These are phyloP conservation scores for Ctenosaura bakeri DNA, from an alignment of 2,797 vertebrate species.

Conservation along the genomic window DNA sequence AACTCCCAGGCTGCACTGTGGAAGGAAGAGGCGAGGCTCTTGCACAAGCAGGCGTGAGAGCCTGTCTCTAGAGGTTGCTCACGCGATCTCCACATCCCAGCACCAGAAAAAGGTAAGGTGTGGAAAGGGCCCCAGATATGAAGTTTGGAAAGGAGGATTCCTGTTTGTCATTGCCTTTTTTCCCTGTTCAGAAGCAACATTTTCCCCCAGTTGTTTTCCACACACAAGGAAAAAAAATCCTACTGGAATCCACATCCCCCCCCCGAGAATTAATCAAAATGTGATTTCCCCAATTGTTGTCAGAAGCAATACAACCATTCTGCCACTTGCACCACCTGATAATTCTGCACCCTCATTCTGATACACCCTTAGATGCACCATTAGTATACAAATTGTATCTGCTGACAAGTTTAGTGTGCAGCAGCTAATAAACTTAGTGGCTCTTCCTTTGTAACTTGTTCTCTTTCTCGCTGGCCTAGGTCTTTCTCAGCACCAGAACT, in stretches of 20 bases:
- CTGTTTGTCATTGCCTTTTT: not conserved
- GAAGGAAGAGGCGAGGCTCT: no score
- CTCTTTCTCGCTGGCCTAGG: conserved; percentile 68
- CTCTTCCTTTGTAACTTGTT: not conserved
- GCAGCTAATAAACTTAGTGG: not conserved
- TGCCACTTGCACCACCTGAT: no score
- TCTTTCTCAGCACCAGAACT: conserved; percentile 86
- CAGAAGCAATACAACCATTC: no score
- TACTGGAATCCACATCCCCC: no score
- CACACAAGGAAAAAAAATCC: not conserved
- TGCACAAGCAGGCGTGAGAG: no score
- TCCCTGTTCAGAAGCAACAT: not conserved
- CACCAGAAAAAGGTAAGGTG: no score
- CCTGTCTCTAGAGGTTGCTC: no score
- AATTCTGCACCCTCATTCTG: not conserved
- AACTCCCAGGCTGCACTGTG: no score
- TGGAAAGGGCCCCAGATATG: not conserved
- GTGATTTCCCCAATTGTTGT: not conserved
- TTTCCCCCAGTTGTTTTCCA: not conserved
- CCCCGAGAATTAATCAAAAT: not conserved
- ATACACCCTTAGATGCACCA: no score
- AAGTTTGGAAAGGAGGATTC: not conserved
- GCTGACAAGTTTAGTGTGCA: not conserved
- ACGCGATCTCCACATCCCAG: no score
- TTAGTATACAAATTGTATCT: no score